A percentile compares a stretch with the other conserved stretches of the same genome.
These are phyloP conservation scores for Dione vanillae DNA, from an alignment of 2,888 invertebrate species.

Conservation along the genomic window DNA sequence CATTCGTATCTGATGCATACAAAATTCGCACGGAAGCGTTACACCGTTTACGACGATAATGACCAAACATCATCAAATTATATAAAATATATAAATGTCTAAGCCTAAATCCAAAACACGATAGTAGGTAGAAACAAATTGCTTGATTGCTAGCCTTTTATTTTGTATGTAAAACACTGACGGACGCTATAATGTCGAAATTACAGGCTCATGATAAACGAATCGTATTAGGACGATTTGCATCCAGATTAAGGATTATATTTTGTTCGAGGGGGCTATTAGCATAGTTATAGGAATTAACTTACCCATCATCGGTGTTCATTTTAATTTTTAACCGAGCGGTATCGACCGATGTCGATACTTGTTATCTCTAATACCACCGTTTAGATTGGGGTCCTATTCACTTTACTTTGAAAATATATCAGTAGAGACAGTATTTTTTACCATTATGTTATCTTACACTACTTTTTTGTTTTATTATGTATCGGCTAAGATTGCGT, in stretches of 20 bases:
- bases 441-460: slow-evolving; percentile 26
- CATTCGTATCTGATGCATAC: slow-evolving; percentile 14
- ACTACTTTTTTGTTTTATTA: slow-evolving; percentile 20
- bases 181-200: slow-evolving; percentile 83
- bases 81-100: slow-evolving; percentile 52
- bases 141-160: slow-evolving; percentile 79
- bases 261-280: slow-evolving; percentile 81
- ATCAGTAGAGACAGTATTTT: slow-evolving; percentile 24
- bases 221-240: slow-evolving; percentile 83
- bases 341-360: slow-evolving; percentile 28
- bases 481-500: background rate
- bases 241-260: slow-evolving; percentile 84
- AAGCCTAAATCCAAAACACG: slow-evolving; percentile 68
- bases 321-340: slow-evolving; percentile 75
- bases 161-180: slow-evolving; percentile 83
- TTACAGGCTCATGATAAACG: slow-evolving; percentile 82
- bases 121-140: slow-evolving; percentile 82
- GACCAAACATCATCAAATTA: slow-evolving; percentile 40
- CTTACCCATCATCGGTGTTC: slow-evolving; percentile 73
- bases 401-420: slow-evolving; percentile 19
- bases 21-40: slow-evolving; percentile 41
- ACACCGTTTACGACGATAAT: slow-evolving; percentile 34
- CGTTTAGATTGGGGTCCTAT: slow-evolving; percentile 38
- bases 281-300: slow-evolving; percentile 83
- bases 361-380: slow-evolving; percentile 44